phyloP scores from a whole-genome alignment of 2,113 vertebrate genomes.

The Rhinolophus sinicus region DNA sequence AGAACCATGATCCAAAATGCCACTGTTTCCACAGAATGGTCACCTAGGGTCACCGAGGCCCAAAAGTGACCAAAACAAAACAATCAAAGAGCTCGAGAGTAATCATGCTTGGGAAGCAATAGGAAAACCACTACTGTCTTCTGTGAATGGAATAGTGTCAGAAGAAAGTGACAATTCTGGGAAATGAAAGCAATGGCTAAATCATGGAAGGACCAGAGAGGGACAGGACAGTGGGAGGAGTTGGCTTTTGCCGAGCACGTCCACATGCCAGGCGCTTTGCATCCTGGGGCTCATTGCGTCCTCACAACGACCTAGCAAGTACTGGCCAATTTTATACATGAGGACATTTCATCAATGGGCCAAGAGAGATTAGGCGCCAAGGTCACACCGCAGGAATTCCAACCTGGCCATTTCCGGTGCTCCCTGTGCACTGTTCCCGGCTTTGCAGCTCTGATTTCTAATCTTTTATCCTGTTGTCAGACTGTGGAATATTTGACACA shows the following conservation, averaged over 20 bases:
- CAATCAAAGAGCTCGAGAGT: background rate
- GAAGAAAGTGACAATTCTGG: background rate
- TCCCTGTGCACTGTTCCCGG: background rate
- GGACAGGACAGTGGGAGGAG: background rate
- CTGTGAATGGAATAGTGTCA: background rate
- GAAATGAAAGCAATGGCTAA: background rate
- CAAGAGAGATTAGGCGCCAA: background rate
- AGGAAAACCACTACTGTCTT: background rate
- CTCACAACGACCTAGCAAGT: background rate
- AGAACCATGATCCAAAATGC: slow-evolving; percentile 58
- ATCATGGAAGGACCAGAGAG: background rate
- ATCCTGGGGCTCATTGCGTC: background rate
- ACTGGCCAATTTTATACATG: background rate
- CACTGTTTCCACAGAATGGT: slow-evolving; percentile 30
- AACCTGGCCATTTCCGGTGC: background rate
- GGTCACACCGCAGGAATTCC: slow-evolving; percentile 1
- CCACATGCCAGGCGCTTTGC: background rate
- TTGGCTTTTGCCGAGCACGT: background rate
- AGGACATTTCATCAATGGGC: background rate
- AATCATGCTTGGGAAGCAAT: background rate
- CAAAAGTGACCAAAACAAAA: slow-evolving; percentile 27
- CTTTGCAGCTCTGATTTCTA: background rate
- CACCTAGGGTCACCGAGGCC: slow-evolving; percentile 31
- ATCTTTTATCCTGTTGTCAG: background rate
- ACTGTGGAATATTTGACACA: background rate